A percentile compares a stretch with the other conserved stretches of the same genome.
Evolutionary conservation across 2,113 vertebrate species (phyloP).

Genomic region (Thamnophis sirtalis): DNA sequence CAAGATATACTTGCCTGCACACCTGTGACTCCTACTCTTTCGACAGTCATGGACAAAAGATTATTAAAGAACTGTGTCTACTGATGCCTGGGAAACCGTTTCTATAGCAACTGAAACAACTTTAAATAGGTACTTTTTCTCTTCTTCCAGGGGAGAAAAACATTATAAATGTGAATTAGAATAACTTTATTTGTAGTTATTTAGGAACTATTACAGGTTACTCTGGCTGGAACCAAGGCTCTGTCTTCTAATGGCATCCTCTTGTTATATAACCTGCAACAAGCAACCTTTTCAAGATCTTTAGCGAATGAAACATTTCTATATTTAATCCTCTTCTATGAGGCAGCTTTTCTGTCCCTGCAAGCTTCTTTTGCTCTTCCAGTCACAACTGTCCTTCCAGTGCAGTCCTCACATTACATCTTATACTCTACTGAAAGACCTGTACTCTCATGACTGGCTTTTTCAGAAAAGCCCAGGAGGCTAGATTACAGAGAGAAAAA

Average conservation of each 20-base stretch:
- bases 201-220: neutral
- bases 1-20: neutral
- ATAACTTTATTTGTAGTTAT: neutral
- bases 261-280: neutral
- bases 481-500: neutral
- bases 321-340: neutral
- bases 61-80: constrained; percentile 33
- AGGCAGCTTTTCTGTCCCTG: neutral
- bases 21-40: neutral
- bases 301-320: neutral
- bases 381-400: neutral
- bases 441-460: neutral
- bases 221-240: neutral
- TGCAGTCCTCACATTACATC: neutral
- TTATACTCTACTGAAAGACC: neutral
- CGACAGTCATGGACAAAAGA: constrained; percentile 50
- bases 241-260: neutral
- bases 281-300: neutral
- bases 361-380: too few species aligned
- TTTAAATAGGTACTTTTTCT: constrained; percentile 9
- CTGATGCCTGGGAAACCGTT: constrained; percentile 44
- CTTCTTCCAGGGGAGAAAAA: neutral
- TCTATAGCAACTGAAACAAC: constrained; percentile 55
- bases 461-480: neutral
- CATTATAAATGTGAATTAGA: neutral